Conservation (phyloP, 2,113 vertebrate species). For the Pholis gunnellus region DNA sequence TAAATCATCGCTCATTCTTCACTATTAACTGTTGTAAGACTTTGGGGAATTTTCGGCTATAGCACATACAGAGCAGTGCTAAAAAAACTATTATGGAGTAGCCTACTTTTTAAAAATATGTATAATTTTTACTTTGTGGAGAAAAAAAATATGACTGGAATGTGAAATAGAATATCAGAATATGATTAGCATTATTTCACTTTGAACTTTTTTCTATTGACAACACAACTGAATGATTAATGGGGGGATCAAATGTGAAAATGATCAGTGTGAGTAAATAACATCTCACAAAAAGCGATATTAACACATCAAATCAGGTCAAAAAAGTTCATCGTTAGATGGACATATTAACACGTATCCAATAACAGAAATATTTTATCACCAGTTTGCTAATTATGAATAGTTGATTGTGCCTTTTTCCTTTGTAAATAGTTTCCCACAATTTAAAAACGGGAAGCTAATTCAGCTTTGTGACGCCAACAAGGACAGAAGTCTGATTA, state of each 20-base stretch:
- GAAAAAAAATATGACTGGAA: neutral
- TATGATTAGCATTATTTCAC: neutral
- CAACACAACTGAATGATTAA: neutral
- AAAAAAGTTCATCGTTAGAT: neutral
- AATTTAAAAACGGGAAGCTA: neutral
- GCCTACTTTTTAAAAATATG: too few relatives aligned
- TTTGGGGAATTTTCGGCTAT: neutral
- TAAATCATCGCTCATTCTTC: constrained; percentile 65
- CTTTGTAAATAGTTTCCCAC: neutral
- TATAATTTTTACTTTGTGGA: too few relatives aligned
- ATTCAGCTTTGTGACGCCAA: neutral
- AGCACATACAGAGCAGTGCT: neutral
- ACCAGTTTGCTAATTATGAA: neutral
- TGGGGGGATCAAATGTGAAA: neutral
- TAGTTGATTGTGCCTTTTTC: neutral
- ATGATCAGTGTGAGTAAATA: neutral
- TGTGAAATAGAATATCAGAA: too few relatives aligned
- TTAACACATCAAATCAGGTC: neutral
- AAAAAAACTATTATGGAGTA: neutral
- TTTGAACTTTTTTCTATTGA: neutral
- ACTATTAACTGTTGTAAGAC: too few relatives aligned
- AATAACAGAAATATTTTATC: neutral
- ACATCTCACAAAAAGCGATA: neutral
- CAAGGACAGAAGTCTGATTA: neutral
- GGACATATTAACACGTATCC: neutral